Conservation (phyloP, 2,797 vertebrate species). For the Poecile montanus region DNA sequence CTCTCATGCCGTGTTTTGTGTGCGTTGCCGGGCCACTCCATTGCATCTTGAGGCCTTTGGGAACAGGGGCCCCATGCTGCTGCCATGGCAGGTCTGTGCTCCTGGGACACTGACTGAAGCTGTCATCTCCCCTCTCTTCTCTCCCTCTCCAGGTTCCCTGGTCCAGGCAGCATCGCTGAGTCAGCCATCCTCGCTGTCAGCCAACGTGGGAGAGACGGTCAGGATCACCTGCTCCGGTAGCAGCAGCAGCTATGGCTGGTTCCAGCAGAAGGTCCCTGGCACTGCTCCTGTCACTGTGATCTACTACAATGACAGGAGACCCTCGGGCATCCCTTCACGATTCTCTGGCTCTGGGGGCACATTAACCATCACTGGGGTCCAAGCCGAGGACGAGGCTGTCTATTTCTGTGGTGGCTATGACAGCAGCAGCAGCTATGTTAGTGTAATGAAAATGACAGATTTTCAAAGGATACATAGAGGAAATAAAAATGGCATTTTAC, state of each 20-base stretch:
- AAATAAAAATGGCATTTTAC: neutral
- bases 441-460: neutral
- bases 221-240: neutral
- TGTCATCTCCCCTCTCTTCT: neutral
- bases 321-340: neutral
- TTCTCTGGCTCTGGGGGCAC: neutral
- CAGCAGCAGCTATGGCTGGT: neutral
- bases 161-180: neutral
- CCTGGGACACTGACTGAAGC: neutral
- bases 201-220: accelerated
- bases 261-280: neutral
- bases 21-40: neutral
- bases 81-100: neutral
- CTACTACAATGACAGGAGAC: accelerated
- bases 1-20: too few relatives aligned
- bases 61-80: accelerated
- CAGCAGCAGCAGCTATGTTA: neutral
- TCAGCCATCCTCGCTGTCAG: neutral
- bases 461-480: neutral
- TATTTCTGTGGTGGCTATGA: neutral
- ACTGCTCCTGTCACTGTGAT: neutral
- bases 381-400: neutral
- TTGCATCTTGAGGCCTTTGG: too few relatives aligned
- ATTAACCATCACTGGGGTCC: neutral
- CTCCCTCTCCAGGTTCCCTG: neutral